Evolutionary conservation across 2,888 invertebrate genomes (phyloP).

Genomic region (Macaria liturata): DNA sequence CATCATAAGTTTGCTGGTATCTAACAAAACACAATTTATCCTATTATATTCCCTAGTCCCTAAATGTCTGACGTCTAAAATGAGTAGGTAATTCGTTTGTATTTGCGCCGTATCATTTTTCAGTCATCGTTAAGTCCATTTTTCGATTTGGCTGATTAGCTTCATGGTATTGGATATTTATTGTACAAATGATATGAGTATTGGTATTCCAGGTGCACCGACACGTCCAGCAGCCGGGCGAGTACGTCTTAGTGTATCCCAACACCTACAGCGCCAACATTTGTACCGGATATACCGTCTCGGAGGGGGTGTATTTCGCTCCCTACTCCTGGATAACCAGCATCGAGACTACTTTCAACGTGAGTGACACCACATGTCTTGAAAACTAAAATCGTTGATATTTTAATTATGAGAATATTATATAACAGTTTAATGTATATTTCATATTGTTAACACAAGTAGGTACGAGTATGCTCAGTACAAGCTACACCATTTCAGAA

Average conservation of each 20-base stretch:
- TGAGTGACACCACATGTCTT: conserved; percentile 42
- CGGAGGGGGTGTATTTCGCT: conserved; percentile 97
- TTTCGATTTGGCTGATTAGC: too few relatives aligned
- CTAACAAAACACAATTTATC: too few relatives aligned
- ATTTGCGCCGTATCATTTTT: too few relatives aligned
- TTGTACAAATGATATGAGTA: conserved; percentile 84
- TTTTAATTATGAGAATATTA: neutral
- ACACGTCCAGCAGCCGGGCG: conserved; percentile 92
- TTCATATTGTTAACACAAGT: neutral
- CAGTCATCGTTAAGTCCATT: too few relatives aligned
- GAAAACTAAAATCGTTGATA: neutral
- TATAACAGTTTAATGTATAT: neutral
- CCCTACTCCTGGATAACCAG: conserved; percentile 90
- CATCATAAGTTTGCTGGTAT: too few relatives aligned
- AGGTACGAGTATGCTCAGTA: neutral
- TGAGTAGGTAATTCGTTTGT: too few relatives aligned
- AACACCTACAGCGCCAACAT: conserved; percentile 93
- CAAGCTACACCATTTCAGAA: conserved; percentile 77
- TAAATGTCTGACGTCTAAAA: too few relatives aligned
- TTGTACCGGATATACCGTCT: conserved; percentile 93
- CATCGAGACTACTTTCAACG: conserved; percentile 89
- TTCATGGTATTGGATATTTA: too few relatives aligned
- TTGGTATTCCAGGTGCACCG: conserved; percentile 91
- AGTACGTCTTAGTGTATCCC: conserved; percentile 95
- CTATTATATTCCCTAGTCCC: too few relatives aligned